Evolutionary conservation across 2,888 invertebrate species (phyloP).

Genomic region (Hypercompe scribonia): DNA sequence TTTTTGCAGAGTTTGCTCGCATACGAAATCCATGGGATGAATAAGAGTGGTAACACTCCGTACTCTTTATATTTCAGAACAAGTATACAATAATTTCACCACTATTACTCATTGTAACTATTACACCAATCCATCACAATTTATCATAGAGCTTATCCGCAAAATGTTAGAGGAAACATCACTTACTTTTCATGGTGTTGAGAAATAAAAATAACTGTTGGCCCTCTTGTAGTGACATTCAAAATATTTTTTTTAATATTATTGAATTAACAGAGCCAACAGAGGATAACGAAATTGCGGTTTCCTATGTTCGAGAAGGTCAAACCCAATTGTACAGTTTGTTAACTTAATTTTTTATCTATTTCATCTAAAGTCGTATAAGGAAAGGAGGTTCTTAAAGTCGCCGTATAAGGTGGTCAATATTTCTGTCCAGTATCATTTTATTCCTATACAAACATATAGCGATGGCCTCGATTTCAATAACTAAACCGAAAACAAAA

Average conservation of each 20-base stretch:
- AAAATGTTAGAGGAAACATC: not conserved
- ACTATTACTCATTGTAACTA: not conserved
- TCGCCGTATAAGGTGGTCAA: slow-evolving; percentile 9
- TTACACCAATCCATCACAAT: too few relatives aligned
- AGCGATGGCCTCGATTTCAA: slow-evolving; percentile 49
- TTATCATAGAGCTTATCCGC: not conserved
- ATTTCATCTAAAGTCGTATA: slow-evolving; percentile 20
- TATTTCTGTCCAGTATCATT: slow-evolving; percentile 25
- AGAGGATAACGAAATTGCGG: not conserved
- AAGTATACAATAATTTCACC: too few relatives aligned
- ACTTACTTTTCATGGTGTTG: not conserved
- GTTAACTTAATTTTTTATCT: slow-evolving; percentile 23
- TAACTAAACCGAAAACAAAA: slow-evolving; percentile 53
- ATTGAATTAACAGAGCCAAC: not conserved
- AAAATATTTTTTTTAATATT: not conserved
- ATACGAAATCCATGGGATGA: not conserved
- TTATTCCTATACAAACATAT: slow-evolving; percentile 25
- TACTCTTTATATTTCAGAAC: not conserved
- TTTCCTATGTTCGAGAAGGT: slow-evolving; percentile 16
- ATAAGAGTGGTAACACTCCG: not conserved
- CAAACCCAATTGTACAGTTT: slow-evolving; percentile 18
- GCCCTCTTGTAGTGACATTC: not conserved
- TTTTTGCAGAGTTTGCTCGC: not conserved
- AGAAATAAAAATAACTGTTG: not conserved
- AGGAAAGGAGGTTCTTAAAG: slow-evolving; percentile 24